Base-by-base conservation (phyloP, 1,140 invertebrate genomes). In the Glomeris maerens region DNA sequence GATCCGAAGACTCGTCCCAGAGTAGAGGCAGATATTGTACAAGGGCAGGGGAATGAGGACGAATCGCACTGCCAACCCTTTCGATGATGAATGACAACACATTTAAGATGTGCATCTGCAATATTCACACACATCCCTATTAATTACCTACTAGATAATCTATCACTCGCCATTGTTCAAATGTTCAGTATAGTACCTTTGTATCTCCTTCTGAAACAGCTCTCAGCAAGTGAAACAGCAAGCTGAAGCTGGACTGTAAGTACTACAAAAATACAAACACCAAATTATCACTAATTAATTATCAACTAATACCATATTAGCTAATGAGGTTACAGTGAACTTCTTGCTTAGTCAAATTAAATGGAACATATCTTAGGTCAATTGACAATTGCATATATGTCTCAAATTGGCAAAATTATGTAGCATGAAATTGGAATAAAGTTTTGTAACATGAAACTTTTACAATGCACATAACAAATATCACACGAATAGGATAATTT, bases 121-220 rank as follows among this genome's bases (percentile, higher is more conserved):
- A 72, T 53, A 39, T 59, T 50, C 57, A 46, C 27, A 49, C 53
- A 53, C 23, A 10, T 7, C 23, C 7, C 7, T 44, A 44, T 7
- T n/a, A 5, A 42, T 10, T 42, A 36, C 17, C 31, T 13, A 36
- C 10, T 31, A 23, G 21, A 4, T 36, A 46, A 10, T 36, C 7
- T 28, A 21, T 5, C 5, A 10, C 26, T 27, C 25, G 40, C 10
- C 14, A 14, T 52, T 52, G 7, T 14, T 5, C 5, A 42, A 42
- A 7, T 21, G 5, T 4, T 42, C 5, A 42, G 3, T 28, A 47
- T 47, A 52, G 57, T 73, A 84, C 81, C 71, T 94, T 96, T 2
- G 85, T 91, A 67, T 95, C 90, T 72, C 85, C 92, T 69, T 94
- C 88, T 56, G 78, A 74, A 0, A 84, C 84, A 68, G 92, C 84